These are phyloP conservation scores for Astreopora myriophthalma DNA, from an alignment of 64 coral and sea anemone genomes.

Conservation along the genomic window DNA sequence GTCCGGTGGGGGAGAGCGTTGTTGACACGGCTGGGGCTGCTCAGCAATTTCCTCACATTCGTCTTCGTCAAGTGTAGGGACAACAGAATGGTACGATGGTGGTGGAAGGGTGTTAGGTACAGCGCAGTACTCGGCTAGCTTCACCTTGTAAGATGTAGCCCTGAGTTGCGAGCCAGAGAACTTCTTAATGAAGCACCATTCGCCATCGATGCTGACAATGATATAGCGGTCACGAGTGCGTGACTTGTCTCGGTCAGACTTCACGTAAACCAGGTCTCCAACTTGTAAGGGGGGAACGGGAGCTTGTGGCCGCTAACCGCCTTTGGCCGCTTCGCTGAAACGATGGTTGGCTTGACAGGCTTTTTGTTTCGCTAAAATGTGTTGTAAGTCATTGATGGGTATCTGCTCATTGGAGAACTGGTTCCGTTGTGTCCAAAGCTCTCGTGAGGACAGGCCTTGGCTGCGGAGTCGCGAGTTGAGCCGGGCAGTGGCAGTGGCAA, in stretches of 20 bases:
- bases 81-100: not conserved
- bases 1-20: not conserved
- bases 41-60: not conserved
- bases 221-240: too few species aligned
- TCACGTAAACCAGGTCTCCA: too few species aligned
- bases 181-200: constrained; percentile 63
- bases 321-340: too few species aligned
- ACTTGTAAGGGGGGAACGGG: too few species aligned
- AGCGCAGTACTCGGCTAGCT: constrained; percentile 34
- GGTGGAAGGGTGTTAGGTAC: not conserved
- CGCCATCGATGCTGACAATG: not conserved
- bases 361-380: too few species aligned
- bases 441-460: constrained; percentile 11
- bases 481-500: not conserved
- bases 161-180: constrained; percentile 46
- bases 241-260: too few species aligned
- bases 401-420: constrained; percentile 67
- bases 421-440: constrained; percentile 69
- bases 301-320: too few species aligned
- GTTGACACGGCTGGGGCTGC: not conserved
- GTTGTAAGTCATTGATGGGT: not conserved
- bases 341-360: too few species aligned
- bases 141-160: constrained; percentile 64
- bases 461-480: not conserved
- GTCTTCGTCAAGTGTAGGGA: not conserved